Percentiles rank a stretch among this genome's conserved stretches.
Evolutionary conservation across 2,113 vertebrate species (phyloP).

Genomic region (Monopterus albus): DNA sequence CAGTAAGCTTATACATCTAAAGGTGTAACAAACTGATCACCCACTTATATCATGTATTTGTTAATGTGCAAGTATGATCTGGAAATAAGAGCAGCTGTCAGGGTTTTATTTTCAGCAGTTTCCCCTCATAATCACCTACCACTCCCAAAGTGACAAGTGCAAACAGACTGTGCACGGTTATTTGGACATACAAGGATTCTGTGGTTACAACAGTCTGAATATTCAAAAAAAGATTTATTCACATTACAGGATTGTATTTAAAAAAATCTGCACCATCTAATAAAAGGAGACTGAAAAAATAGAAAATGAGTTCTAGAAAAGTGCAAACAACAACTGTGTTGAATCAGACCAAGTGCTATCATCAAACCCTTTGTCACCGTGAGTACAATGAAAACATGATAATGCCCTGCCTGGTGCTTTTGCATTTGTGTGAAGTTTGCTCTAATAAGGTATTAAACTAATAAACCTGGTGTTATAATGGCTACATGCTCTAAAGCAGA

Average conservation of each 20-base stretch:
- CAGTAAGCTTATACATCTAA: background rate
- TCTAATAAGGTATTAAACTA: background rate
- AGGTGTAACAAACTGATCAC: background rate
- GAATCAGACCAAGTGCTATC: constrained; percentile 25
- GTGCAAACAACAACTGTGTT: constrained; percentile 40
- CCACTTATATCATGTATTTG: background rate
- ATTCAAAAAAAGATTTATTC: constrained; percentile 33
- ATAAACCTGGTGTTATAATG: background rate
- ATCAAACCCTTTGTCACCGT: constrained; percentile 1
- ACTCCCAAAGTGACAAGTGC: constrained; percentile 77
- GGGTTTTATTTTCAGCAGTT: constrained; percentile 29
- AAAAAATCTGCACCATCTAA: constrained; percentile 48
- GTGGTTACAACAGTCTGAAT: constrained; percentile 22
- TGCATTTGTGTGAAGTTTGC: constrained; percentile 6
- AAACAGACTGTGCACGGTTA: constrained; percentile 41
- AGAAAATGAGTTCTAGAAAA: constrained; percentile 57
- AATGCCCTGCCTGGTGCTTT: constrained; percentile 10
- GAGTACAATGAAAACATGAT: constrained; percentile 8
- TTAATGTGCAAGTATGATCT: background rate
- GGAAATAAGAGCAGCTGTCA: constrained; percentile 4
- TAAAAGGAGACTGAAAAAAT: constrained; percentile 25
- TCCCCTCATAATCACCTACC: constrained; percentile 5
- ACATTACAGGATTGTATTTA: constrained; percentile 26
- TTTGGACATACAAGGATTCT: constrained; percentile 1
- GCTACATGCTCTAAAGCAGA: constrained; percentile 10